Percentiles rank a stretch among this genome's conserved stretches.
Evolutionary conservation across 2,797 vertebrate genomes (phyloP).

Genomic region (Luscinia megarhynchos): DNA sequence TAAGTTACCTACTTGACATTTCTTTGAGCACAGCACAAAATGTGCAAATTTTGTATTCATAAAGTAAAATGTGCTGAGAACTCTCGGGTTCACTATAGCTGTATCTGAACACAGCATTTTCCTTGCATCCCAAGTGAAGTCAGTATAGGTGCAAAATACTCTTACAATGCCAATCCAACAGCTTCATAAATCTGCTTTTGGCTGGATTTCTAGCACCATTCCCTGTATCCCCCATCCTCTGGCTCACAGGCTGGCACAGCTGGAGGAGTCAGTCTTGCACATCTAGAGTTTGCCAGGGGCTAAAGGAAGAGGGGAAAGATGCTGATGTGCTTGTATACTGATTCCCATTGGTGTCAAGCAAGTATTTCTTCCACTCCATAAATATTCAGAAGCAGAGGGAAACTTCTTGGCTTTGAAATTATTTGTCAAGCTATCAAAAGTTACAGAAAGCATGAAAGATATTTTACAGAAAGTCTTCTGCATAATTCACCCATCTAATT

Average conservation of each 20-base stretch:
- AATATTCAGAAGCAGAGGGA: conserved; percentile 21
- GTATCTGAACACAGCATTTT: neutral
- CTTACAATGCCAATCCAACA: neutral
- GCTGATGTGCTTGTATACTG: neutral
- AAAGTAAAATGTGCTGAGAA: neutral
- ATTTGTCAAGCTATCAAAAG: conserved; percentile 47
- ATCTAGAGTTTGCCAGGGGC: neutral
- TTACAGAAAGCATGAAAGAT: neutral
- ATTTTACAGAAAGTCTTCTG: conserved; percentile 1
- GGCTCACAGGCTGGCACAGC: neutral
- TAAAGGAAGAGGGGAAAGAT: neutral
- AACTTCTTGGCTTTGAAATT: conserved; percentile 45
- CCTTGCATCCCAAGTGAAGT: neutral
- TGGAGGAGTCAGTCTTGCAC: neutral
- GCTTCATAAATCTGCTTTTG: neutral
- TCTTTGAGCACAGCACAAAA: neutral
- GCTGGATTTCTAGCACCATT: neutral
- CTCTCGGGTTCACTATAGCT: neutral
- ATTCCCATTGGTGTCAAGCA: neutral
- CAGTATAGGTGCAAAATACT: neutral
- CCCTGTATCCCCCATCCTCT: neutral
- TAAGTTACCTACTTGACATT: conserved; percentile 1
- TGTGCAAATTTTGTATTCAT: neutral
- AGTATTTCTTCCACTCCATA: neutral
- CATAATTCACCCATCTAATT: conserved; percentile 18